Evolutionary conservation across 1,140 invertebrate species (phyloP).

Genomic region (Apis dorsata): DNA sequence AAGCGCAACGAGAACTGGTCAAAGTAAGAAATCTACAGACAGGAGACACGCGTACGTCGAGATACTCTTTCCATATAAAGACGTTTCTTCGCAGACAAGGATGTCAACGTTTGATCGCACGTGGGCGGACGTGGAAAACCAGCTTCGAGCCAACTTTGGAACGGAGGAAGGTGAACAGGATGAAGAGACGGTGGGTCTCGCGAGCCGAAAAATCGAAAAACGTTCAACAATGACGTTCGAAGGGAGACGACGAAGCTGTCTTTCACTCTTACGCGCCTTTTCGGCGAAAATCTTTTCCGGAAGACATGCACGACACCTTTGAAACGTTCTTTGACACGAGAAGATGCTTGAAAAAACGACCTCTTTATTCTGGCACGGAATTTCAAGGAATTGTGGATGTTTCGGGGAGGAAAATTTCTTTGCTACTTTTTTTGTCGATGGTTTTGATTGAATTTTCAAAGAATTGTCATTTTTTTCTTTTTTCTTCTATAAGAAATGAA

Average conservation of each 20-base stretch:
- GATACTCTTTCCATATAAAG: constrained; percentile 46
- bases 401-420: background rate
- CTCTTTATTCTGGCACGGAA: background rate
- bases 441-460: too few relatives aligned
- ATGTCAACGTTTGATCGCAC: constrained; percentile 50
- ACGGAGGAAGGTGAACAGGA: background rate
- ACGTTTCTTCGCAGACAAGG: constrained; percentile 36
- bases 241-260: background rate
- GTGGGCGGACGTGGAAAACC: constrained; percentile 14
- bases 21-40: constrained; percentile 6
- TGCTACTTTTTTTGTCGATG: too few relatives aligned
- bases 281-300: background rate
- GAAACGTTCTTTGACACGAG: background rate
- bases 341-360: background rate
- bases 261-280: background rate
- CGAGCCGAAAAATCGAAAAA: constrained; percentile 16
- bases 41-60: constrained; percentile 19
- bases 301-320: background rate
- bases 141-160: background rate
- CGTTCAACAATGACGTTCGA: background rate
- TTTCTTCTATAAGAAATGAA: too few relatives aligned
- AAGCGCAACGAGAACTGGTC: background rate
- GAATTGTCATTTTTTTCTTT: too few relatives aligned
- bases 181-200: background rate
- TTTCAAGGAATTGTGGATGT: background rate